phyloP scores from a whole-genome alignment of 2,888 invertebrate genomes.

The Gryllus longicercus region DNA sequence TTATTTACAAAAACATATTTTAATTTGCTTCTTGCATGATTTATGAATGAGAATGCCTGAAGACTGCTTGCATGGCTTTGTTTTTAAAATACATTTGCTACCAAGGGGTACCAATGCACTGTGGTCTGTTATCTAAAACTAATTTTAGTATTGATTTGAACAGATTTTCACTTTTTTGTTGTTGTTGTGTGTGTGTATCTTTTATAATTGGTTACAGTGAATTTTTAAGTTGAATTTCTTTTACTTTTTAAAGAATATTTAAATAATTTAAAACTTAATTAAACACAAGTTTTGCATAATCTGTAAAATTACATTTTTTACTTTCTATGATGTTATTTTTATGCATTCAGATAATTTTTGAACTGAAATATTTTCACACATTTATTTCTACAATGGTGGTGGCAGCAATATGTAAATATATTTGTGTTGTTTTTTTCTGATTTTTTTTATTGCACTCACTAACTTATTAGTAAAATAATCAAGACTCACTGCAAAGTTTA shows the following conservation, averaged over 20 bases:
- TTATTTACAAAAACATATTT: too few relatives aligned
- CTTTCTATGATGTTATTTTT: too few relatives aligned
- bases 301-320: too few relatives aligned
- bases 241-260: not conserved
- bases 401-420: constrained; percentile 18
- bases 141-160: too few relatives aligned
- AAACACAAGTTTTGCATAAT: too few relatives aligned
- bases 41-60: constrained; percentile 19
- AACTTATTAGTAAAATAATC: too few relatives aligned
- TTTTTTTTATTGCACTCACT: not conserved
- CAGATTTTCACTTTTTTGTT: constrained; percentile 2
- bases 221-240: too few relatives aligned
- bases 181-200: not conserved
- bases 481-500: too few relatives aligned
- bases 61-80: constrained; percentile 21
- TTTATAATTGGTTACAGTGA: constrained; percentile 24
- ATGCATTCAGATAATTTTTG: too few relatives aligned
- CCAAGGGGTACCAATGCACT: constrained; percentile 34
- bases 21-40: too few relatives aligned
- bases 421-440: not conserved
- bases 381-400: constrained; percentile 18
- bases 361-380: not conserved
- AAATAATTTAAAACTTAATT: not conserved
- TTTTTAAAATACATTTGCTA: not conserved
- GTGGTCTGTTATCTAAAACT: too few relatives aligned